Base-by-base conservation (phyloP, 2,797 vertebrate genomes). In the Periophthalmus magnuspinnatus region DNA sequence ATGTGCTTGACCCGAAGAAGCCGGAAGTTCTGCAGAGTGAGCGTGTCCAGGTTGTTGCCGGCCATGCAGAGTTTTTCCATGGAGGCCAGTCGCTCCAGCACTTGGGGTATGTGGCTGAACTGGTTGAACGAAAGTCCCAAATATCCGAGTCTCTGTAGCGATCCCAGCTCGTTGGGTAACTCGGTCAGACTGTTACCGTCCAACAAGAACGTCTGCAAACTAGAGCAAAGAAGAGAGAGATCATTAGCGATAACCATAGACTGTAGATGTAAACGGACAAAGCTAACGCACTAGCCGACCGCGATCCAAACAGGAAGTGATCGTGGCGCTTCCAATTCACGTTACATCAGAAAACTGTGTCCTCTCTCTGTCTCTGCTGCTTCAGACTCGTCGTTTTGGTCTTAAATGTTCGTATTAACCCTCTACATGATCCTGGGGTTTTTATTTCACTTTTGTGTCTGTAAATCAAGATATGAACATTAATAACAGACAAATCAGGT, bases 11-110 rank as follows among this genome's bases (percentile, higher is more conserved):
- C 92, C 34, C 95, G 95, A 60, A 96, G 93, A 89, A 97, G 94
- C 75, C 92, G 87, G 77, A 99, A 93, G 24, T 91, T 86, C 86
- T 95, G 95, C 22, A 99, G 89, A 45, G 83, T 85, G 48, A 99
- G 92, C 0, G 83, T 92, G 63, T 94, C 91, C 57, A 99, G 69
- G 84, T 92, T 93, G 86, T 99, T 99, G 68, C 97, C 97, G 0
- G 97, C 94, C 97, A 99, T 97, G 77, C 97, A 99, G 38, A 99
- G 95, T 70, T 95, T 96, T 86, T 99, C 97, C 92, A 98, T 92
- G 70, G 94, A 92, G 47, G 91, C 84, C 77, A 99, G 70, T 54
- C 95, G 95, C 91, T 97, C 95, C 84, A 99, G 81, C 32, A 98
- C 95, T 48, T 92, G 90, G 3, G 97, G 97, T 85, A 99, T 91